Evolutionary conservation across 2,113 vertebrate genomes (phyloP), one percentile per base, ranked within the genome.

Genomic region (Amblyopsis rosae): DNA sequence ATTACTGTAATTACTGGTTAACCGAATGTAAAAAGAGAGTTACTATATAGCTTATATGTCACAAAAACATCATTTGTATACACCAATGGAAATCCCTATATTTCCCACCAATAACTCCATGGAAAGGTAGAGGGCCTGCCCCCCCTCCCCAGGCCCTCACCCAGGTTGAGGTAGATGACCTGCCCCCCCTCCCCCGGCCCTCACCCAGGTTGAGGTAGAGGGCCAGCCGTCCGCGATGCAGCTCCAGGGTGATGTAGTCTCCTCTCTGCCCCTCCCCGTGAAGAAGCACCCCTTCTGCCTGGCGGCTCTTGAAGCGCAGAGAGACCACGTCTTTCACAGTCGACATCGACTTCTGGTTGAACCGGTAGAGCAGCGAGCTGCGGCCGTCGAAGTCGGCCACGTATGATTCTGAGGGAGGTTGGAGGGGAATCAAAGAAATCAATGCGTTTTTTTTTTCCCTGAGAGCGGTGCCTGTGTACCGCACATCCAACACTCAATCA

Each of bases 251-350:
- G 82, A 99, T 94, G 72, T 96, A 95, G 83, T 99, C 96, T 16
- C 98, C 97, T 63, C 94, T 88, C 73, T 98, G 96, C 0, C 97
- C 97, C 92, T 98, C 98, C 53, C 97, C 97, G 1, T 99, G 98
- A 79, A 99, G 93, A 47, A 99, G 76, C 13, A 98, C 98, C 2
- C 98, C 97, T 62, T 98, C 96, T 0, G 94, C 92, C 81, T 96
- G 95, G 70, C 95, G 94, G 83, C 96, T 99, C 85, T 97, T 98
- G 87, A 99, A 99, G 78, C 94, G 95, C 77, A 99, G 91, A 12
- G 96, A 98, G 84, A 99, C 94, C 68, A 98, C 96, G 50, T 99
- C 97, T 89, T 99, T 99, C 86, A 96, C 95, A 0, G 97, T 99
- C 45, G 95, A 97, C 95, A 96, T 97, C 70, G 96, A 92, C 82